phyloP scores from a whole-genome alignment of 2,888 invertebrate species.

The Apamea anceps region DNA sequence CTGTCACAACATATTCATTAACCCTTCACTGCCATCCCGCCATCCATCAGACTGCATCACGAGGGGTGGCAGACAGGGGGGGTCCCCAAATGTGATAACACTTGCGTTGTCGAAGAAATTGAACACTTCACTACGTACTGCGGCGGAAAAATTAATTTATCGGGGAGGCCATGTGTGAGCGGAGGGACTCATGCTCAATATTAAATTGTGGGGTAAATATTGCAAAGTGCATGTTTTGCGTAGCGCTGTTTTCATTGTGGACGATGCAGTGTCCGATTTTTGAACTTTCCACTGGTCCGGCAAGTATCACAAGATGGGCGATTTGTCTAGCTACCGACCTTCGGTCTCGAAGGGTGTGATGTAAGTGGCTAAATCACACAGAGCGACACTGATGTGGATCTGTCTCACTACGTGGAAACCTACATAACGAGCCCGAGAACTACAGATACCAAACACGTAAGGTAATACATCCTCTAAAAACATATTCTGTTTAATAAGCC shows the following conservation, averaged over 20 bases:
- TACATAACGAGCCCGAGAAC: not conserved
- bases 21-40: not conserved
- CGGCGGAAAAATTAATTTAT: slow-evolving; percentile 43
- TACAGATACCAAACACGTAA: not conserved
- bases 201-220: slow-evolving; percentile 42
- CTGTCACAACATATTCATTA: slow-evolving; percentile 28
- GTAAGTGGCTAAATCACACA: not conserved
- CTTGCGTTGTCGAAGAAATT: slow-evolving; percentile 31
- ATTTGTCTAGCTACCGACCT: not conserved
- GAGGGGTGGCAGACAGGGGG: slow-evolving; percentile 26
- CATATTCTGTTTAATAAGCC: not conserved
- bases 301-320: not conserved
- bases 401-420: not conserved
- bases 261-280: too few relatives aligned
- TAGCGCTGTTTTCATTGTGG: too few relatives aligned
- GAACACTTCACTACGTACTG: slow-evolving; percentile 41
- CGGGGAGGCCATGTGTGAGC: slow-evolving; percentile 27
- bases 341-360: not conserved
- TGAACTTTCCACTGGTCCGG: too few relatives aligned
- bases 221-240: slow-evolving; percentile 13
- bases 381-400: too few relatives aligned
- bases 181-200: slow-evolving; percentile 14
- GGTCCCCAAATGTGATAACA: slow-evolving; percentile 22
- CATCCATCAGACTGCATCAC: slow-evolving; percentile 18
- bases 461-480: too few relatives aligned